Conservation (phyloP, 1,140 invertebrate genomes). For the Leptopilina clavipes region DNA sequence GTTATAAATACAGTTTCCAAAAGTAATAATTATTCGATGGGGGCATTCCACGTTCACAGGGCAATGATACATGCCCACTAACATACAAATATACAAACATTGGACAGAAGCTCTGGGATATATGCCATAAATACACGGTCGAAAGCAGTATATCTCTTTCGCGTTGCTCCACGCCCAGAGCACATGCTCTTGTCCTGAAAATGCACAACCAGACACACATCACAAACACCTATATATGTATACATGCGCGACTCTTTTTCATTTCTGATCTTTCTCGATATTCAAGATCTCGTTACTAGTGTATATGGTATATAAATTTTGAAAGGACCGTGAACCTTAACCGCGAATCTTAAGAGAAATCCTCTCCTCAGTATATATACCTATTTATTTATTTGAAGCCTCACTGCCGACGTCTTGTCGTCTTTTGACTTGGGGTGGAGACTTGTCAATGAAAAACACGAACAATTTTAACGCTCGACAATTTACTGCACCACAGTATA, state of each 20-base stretch:
- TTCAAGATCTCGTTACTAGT: constrained; percentile 42
- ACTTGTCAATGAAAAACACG: constrained; percentile 21
- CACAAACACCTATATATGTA: constrained; percentile 44
- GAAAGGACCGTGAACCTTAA: not conserved
- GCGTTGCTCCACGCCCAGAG: constrained; percentile 72
- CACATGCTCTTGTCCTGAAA: constrained; percentile 68
- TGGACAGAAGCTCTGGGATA: constrained; percentile 50
- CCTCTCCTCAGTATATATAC: too few species aligned
- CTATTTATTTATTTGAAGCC: constrained; percentile 18
- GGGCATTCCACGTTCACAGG: constrained; percentile 52
- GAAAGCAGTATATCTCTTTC: constrained; percentile 74
- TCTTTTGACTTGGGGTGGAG: constrained; percentile 23
- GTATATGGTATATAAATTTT: too few species aligned
- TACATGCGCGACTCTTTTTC: constrained; percentile 14
- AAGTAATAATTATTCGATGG: too few species aligned
- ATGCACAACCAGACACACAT: constrained; percentile 34
- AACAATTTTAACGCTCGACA: too few species aligned
- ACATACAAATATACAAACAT: too few species aligned
- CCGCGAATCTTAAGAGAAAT: not conserved
- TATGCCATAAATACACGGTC: constrained; percentile 73
- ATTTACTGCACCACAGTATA: too few species aligned
- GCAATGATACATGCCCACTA: too few species aligned
- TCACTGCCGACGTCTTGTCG: constrained; percentile 26
- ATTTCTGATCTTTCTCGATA: constrained; percentile 53
- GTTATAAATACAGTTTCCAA: too few species aligned